A percentile compares a stretch with the other conserved stretches of the same genome.
Conservation (phyloP, 2,797 vertebrate species). For the Takifugu ocellatus region DNA sequence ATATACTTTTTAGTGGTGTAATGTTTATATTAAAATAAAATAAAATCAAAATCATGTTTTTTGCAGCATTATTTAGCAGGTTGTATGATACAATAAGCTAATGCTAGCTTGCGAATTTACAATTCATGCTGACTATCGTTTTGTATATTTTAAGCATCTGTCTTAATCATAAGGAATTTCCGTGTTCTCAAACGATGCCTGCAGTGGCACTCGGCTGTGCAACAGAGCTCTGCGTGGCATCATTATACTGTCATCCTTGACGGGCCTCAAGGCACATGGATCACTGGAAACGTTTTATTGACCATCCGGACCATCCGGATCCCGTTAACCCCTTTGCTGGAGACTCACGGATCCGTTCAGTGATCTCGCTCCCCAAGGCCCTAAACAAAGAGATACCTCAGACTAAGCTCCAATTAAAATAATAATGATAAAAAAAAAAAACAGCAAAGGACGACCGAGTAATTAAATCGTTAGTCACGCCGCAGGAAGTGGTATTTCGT, state of each 20-base stretch:
- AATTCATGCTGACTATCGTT: too few relatives aligned
- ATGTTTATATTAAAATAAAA: too few relatives aligned
- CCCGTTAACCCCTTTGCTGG: constrained; percentile 81
- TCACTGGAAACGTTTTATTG: constrained; percentile 73
- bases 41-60: too few relatives aligned
- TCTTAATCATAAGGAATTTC: not conserved
- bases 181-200: constrained; percentile 1
- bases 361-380: constrained; percentile 89
- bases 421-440: constrained; percentile 19
- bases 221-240: constrained; percentile 12
- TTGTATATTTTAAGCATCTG: too few relatives aligned
- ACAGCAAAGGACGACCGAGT: constrained; percentile 90
- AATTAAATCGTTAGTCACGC: constrained; percentile 98
- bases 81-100: too few relatives aligned
- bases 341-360: constrained; percentile 86
- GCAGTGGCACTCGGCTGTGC: constrained; percentile 12
- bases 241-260: constrained; percentile 27
- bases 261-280: constrained; percentile 43
- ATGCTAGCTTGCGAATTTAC: too few relatives aligned
- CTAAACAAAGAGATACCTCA: constrained; percentile 74
- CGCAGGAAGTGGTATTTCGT: constrained; percentile 94
- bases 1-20: too few relatives aligned
- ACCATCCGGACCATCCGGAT: constrained; percentile 74
- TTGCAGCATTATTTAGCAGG: too few relatives aligned
- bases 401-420: constrained; percentile 91